phyloP scores from a whole-genome alignment of 2,797 vertebrate species.

The Ptychadena robeensis region DNA sequence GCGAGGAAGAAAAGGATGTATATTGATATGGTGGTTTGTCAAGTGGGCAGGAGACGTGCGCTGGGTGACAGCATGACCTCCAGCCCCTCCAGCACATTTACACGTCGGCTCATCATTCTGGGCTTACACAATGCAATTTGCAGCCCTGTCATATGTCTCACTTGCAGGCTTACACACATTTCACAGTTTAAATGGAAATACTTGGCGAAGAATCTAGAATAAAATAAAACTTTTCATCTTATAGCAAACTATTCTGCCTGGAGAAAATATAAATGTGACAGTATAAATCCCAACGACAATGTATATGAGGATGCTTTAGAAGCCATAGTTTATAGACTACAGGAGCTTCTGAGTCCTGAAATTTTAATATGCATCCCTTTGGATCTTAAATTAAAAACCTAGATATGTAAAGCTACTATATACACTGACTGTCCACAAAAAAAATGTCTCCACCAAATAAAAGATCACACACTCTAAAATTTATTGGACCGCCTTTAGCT shows the following conservation, averaged over 20 bases:
- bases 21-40: constrained; percentile 11
- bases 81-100: constrained; percentile 9
- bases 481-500: too few relatives aligned
- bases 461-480: too few relatives aligned
- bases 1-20: background rate
- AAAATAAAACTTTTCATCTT: background rate
- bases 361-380: too few relatives aligned
- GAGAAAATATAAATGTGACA: too few relatives aligned
- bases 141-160: background rate
- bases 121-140: background rate
- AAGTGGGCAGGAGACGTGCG: constrained; percentile 7
- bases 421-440: too few relatives aligned
- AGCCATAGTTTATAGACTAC: background rate
- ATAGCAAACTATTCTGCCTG: too few relatives aligned
- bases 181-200: background rate
- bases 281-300: too few relatives aligned
- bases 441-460: too few relatives aligned
- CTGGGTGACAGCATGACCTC: background rate
- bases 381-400: too few relatives aligned
- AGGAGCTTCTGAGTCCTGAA: background rate
- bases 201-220: background rate
- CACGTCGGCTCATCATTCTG: background rate
- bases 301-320: too few relatives aligned
- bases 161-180: background rate
- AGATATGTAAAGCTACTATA: too few relatives aligned